Conservation (phyloP, 2,797 vertebrate genomes). For the Naso thynnoides region DNA sequence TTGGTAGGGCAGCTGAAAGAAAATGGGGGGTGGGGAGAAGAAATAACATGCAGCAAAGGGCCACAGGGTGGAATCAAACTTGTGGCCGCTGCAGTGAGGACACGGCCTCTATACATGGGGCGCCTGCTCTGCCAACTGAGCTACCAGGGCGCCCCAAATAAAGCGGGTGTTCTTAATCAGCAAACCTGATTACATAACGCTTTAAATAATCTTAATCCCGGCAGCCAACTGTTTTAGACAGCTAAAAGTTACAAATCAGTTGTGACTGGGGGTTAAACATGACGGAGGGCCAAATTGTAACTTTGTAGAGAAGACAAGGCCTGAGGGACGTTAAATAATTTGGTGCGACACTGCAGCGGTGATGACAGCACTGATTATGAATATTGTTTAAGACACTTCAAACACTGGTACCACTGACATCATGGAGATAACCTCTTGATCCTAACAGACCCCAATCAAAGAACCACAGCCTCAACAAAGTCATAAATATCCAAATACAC, state of each 20-base stretch:
- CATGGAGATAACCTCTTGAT: background rate
- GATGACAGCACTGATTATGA: background rate
- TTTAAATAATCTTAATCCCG: background rate
- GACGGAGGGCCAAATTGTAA: slow-evolving; percentile 23
- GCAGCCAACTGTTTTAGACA: slow-evolving; percentile 24
- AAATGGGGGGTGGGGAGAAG: too few species aligned
- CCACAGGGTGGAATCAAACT: too few species aligned
- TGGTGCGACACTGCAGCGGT: background rate
- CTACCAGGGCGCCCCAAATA: too few species aligned
- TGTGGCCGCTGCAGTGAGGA: too few species aligned
- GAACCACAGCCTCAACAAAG: slow-evolving; percentile 4
- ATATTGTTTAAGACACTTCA: slow-evolving; percentile 4
- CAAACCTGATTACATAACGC: slow-evolving; percentile 9
- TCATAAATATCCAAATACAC: slow-evolving; percentile 31
- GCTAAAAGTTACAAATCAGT: slow-evolving; percentile 35
- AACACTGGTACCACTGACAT: slow-evolving; percentile 3
- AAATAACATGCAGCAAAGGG: too few species aligned
- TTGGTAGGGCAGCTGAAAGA: too few species aligned
- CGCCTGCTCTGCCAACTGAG: too few species aligned
- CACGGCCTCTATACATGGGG: too few species aligned
- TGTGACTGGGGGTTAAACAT: slow-evolving; percentile 39
- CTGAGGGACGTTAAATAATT: slow-evolving; percentile 26
- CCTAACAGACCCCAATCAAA: background rate
- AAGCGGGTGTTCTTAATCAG: slow-evolving; percentile 6
- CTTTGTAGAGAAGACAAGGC: slow-evolving; percentile 16